Evolutionary conservation across 2,888 invertebrate genomes (phyloP), one percentile per base, ranked within the genome.

Genomic region (Dyspetes luteomarginatus): DNA sequence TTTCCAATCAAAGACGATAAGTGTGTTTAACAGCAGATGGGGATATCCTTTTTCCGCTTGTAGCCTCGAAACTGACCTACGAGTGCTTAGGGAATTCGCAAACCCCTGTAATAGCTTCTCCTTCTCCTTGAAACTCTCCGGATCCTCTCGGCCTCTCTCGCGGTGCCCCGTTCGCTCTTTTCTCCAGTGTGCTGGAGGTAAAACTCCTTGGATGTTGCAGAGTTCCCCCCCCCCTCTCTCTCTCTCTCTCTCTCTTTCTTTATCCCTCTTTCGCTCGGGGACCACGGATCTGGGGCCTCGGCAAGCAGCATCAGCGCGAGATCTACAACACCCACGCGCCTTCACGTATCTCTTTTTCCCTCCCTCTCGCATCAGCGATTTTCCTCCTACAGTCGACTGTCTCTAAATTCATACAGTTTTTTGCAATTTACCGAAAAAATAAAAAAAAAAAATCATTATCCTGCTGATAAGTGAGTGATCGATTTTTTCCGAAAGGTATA

Each of bases 41-140:
- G 62, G 24, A 69, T 81, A 69, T 58, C 56, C 43, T 71, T 75
- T 79, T 58, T 58, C 58, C 58, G 22, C n/a, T 55, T 58, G 43
- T 58, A 75, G 75, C 58, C 72, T 76, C 45, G 76, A 79, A 79
- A 82, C 72, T 79, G 82, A 79, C 76, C 79, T 79, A 79, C 68
- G 79, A 76, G 62, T 60, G 45, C 36, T 43, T 55, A 26, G 79
- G 79, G 82, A 73, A 76, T 82, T 74, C 45, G 26, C 67, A 30
- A 56, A 48, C 58, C 69, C 68, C 69, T 58, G 71, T 78, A 81
- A 81, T 74, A 30, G 74, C 78, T 74, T 69, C 50, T 55, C 52
- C 43, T 50, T 56, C 64, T 56, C 65, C 7, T 9, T 22, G 52
- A 26, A 36, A 55, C 24, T 28, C 45, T 56, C 17, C 17, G 45